Conservation (phyloP, 2,888 invertebrate genomes). For the Tetrapedia diversipes region DNA sequence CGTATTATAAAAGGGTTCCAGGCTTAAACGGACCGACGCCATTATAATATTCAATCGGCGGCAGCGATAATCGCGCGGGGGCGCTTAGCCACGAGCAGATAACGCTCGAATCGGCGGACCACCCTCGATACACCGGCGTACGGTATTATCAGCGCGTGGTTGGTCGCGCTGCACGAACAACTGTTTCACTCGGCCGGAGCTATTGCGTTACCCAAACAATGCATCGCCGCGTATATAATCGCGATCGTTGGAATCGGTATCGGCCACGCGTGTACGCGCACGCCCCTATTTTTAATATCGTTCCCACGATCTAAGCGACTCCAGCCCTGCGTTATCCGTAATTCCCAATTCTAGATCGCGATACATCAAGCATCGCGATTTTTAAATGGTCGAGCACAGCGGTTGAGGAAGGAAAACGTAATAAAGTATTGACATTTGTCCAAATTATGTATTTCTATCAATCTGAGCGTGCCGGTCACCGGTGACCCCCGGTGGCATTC, state of each 20-base stretch:
- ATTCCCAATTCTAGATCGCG: no score
- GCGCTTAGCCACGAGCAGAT: slow-evolving; percentile 46
- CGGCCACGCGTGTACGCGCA: neutral
- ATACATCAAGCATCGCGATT: no score
- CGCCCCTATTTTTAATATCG: neutral
- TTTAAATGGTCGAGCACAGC: no score
- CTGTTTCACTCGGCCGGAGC: slow-evolving; percentile 43
- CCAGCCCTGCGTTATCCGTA: neutral
- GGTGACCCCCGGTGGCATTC: no score
- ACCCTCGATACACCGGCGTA: slow-evolving; percentile 40
- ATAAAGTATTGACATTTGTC: no score
- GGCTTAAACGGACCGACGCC: slow-evolving; percentile 36
- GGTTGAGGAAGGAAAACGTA: no score
- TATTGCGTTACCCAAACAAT: slow-evolving; percentile 60
- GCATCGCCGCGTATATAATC: slow-evolving; percentile 58
- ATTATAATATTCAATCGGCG: slow-evolving; percentile 58
- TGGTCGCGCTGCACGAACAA: slow-evolving; percentile 48
- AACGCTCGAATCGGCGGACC: slow-evolving; percentile 42
- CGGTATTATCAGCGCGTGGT: slow-evolving; percentile 60
- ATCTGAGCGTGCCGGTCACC: no score
- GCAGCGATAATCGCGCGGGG: slow-evolving; percentile 32
- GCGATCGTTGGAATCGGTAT: slow-evolving; percentile 51
- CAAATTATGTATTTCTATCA: no score
- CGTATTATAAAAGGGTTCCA: slow-evolving; percentile 27
- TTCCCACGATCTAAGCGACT: neutral